A percentile compares a stretch with the other conserved stretches of the same genome.
These are phyloP conservation scores for Meganola albula DNA, from an alignment of 2,888 invertebrate species.

Conservation along the genomic window DNA sequence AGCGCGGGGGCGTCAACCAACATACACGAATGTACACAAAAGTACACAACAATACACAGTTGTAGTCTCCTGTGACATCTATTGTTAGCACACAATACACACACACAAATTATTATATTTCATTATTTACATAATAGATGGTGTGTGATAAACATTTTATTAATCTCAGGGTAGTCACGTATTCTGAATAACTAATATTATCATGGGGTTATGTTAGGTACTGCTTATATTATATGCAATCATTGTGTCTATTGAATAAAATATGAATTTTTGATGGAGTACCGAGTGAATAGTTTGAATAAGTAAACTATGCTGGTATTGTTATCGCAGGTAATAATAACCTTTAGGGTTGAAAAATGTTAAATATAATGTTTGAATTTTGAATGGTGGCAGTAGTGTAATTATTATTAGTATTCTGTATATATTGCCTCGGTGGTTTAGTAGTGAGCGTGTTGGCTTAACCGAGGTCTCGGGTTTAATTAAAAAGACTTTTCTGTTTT, in stretches of 20 bases:
- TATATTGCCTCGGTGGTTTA: too few species aligned
- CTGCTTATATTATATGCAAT: too few species aligned
- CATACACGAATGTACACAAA: conserved; percentile 15
- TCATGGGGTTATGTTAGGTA: conserved; percentile 23
- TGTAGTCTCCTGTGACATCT: conserved; percentile 29
- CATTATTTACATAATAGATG: conserved; percentile 40
- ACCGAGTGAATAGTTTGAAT: conserved; percentile 6
- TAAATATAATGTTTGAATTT: too few species aligned
- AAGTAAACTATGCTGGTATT: conserved; percentile 7
- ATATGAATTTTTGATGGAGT: too few species aligned
- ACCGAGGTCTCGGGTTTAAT: too few species aligned
- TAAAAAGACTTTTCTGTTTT: too few species aligned
- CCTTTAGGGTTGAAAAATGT: too few species aligned
- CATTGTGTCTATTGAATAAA: too few species aligned
- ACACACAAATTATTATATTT: conserved; percentile 44
- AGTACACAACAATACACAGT: conserved; percentile 3
- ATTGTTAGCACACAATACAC: conserved; percentile 30
- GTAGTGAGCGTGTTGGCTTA: too few species aligned
- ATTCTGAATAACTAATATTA: conserved; percentile 22
- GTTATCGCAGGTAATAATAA: too few species aligned
- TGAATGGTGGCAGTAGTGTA: too few species aligned
- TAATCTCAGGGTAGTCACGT: conserved; percentile 20
- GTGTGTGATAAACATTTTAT: conserved; percentile 35
- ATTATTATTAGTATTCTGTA: too few species aligned
- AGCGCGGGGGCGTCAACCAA: conserved; percentile 10